Evolutionary conservation across 2,888 invertebrate species (phyloP).

Genomic region (Leucoptera coffeella): DNA sequence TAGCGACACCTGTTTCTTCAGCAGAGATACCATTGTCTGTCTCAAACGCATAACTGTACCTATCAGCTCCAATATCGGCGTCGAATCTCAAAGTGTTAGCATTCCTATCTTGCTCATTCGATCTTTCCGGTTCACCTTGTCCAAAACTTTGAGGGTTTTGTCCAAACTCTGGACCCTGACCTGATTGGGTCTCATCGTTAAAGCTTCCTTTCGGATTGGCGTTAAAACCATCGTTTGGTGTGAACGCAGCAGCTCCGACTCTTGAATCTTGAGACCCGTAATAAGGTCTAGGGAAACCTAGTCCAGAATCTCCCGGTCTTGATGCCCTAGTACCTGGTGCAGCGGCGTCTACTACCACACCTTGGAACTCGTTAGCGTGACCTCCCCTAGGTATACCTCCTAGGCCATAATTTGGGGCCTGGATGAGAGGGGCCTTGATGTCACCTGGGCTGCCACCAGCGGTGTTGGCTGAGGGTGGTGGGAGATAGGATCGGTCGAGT

Average conservation of each 20-base stretch:
- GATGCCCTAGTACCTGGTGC: conserved; percentile 25
- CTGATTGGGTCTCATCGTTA: conserved; percentile 1
- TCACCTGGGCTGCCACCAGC: conserved; percentile 26
- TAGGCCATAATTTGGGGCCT: conserved; percentile 11
- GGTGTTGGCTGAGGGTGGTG: conserved; percentile 22
- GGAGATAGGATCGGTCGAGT: conserved; percentile 25
- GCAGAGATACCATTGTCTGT: conserved; percentile 34
- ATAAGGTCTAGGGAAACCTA: conserved; percentile 22
- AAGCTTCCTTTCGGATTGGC: conserved; percentile 1
- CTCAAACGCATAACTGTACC: conserved; percentile 25
- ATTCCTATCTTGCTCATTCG: conserved; percentile 17
- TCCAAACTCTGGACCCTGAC: too few species aligned
- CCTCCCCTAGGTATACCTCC: conserved; percentile 21
- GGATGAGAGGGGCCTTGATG: conserved; percentile 15
- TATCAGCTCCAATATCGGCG: conserved; percentile 20
- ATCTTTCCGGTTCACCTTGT: conserved; percentile 12
- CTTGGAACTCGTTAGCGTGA: conserved; percentile 26
- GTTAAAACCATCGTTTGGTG: conserved; percentile 12
- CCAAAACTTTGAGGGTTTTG: too few species aligned
- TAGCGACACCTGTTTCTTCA: conserved; percentile 21
- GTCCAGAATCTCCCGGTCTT: conserved; percentile 17
- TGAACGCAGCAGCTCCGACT: conserved; percentile 38
- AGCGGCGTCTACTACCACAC: conserved; percentile 37
- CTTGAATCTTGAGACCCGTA: conserved; percentile 37
- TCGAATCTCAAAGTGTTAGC: conserved; percentile 20